phyloP scores from a whole-genome alignment of 2,888 invertebrate genomes.

The Drosophila vallismaia region DNA sequence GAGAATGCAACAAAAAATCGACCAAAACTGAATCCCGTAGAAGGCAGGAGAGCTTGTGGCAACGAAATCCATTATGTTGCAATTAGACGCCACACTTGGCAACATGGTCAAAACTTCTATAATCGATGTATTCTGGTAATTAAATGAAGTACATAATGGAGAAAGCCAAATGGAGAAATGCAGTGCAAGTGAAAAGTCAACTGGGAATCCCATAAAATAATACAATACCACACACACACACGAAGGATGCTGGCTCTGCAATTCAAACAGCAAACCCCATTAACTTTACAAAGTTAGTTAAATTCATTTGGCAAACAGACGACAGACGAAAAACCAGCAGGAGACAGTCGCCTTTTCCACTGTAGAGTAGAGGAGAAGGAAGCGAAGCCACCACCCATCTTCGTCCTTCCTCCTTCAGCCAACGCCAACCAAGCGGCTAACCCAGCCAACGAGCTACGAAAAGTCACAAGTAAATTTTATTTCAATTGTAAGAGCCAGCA shows the following conservation, averaged over 20 bases:
- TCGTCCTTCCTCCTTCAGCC: conserved; percentile 21
- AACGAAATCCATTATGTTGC: conserved; percentile 79
- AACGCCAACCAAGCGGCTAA: conserved; percentile 30
- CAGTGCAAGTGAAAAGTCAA: conserved; percentile 71
- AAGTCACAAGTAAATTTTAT: conserved; percentile 79
- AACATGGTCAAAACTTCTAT: conserved; percentile 39
- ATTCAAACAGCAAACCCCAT: conserved; percentile 79
- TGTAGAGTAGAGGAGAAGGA: conserved; percentile 12
- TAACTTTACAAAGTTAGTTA: conserved; percentile 80
- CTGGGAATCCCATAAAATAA: conserved; percentile 66
- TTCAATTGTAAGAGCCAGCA: conserved; percentile 75
- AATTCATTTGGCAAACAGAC: conserved; percentile 78
- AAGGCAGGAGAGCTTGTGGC: conserved; percentile 43
- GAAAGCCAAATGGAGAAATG: conserved; percentile 43
- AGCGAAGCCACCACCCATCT: conserved; percentile 18
- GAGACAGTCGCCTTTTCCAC: conserved; percentile 45
- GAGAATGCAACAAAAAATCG: conserved; percentile 24
- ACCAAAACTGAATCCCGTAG: conserved; percentile 15
- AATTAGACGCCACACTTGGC: conserved; percentile 74
- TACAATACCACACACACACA: conserved; percentile 30
- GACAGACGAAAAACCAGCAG: conserved; percentile 53
- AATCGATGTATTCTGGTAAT: conserved; percentile 76
- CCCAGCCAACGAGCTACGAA: conserved; percentile 66
- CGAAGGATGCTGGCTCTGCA: conserved; percentile 46
- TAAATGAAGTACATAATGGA: conserved; percentile 67